Evolutionary conservation across 1,140 invertebrate species (phyloP).

Genomic region (Papilio helenus): DNA sequence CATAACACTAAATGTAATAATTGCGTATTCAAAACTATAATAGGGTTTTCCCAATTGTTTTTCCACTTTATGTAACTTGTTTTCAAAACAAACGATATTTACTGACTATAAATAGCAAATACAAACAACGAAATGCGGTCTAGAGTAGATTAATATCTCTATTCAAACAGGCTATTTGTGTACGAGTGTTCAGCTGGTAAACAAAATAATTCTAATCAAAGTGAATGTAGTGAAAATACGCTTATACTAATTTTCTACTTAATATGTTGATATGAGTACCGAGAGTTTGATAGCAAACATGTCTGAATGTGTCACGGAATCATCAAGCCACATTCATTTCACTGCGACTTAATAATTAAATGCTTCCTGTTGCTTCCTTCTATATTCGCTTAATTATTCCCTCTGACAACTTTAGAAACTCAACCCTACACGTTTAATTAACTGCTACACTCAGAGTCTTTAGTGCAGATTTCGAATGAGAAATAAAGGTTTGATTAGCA

Average conservation of each 20-base stretch:
- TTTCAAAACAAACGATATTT: constrained; percentile 25
- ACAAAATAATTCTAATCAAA: constrained; percentile 31
- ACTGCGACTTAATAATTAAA: constrained; percentile 29
- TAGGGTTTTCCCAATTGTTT: background rate
- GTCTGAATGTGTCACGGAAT: constrained; percentile 1
- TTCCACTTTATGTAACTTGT: constrained; percentile 9
- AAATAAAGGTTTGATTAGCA: background rate
- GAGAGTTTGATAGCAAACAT: constrained; percentile 4
- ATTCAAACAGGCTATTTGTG: background rate
- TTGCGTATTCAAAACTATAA: background rate
- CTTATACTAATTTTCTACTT: background rate
- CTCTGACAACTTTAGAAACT: background rate
- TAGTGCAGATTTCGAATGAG: background rate
- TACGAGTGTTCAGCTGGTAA: constrained; percentile 14
- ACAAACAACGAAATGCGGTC: constrained; percentile 26
- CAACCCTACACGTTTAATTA: background rate
- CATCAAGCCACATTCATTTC: constrained; percentile 25
- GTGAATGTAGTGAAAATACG: background rate
- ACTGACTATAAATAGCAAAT: constrained; percentile 16
- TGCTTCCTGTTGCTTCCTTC: constrained; percentile 25
- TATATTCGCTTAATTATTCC: background rate
- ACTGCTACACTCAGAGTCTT: background rate
- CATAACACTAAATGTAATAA: background rate
- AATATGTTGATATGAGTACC: background rate
- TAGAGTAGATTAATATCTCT: constrained; percentile 23